Evolutionary conservation across 2,888 invertebrate species (phyloP).

Genomic region (Drosophila barbarae): DNA sequence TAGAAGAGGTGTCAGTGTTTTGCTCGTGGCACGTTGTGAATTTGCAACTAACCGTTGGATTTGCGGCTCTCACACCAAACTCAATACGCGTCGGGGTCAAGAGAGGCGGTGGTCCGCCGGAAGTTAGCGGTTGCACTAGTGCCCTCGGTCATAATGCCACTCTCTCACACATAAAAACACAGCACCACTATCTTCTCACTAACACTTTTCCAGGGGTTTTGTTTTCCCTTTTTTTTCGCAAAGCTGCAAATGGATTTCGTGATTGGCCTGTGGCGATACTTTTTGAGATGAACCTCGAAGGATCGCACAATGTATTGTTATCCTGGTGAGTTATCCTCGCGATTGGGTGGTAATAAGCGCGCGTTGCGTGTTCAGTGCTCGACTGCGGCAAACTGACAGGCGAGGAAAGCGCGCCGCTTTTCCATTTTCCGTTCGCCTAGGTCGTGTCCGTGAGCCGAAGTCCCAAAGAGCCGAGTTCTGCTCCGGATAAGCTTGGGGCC

Average conservation of each 20-base stretch:
- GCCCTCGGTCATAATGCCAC: constrained; percentile 46
- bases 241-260: constrained; percentile 18
- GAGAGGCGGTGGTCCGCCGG: constrained; percentile 39
- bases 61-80: constrained; percentile 58
- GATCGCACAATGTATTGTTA: constrained; percentile 34
- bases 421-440: constrained; percentile 40
- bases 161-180: constrained; percentile 17
- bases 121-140: constrained; percentile 36
- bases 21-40: constrained; percentile 62
- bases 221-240: background rate
- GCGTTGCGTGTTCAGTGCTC: constrained; percentile 62
- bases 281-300: constrained; percentile 3
- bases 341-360: constrained; percentile 36
- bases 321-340: constrained; percentile 23
- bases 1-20: constrained; percentile 56
- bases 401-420: constrained; percentile 39
- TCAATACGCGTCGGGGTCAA: constrained; percentile 28
- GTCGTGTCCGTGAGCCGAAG: constrained; percentile 53
- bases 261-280: constrained; percentile 31
- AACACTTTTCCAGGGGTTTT: constrained; percentile 3
- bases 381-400: constrained; percentile 71
- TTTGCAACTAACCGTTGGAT: constrained; percentile 56
- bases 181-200: constrained; percentile 2
- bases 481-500: constrained; percentile 27
- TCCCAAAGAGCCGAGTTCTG: constrained; percentile 27